Base-by-base conservation (phyloP, 2,888 invertebrate genomes). In the Chalcosyrphus nemorum region DNA sequence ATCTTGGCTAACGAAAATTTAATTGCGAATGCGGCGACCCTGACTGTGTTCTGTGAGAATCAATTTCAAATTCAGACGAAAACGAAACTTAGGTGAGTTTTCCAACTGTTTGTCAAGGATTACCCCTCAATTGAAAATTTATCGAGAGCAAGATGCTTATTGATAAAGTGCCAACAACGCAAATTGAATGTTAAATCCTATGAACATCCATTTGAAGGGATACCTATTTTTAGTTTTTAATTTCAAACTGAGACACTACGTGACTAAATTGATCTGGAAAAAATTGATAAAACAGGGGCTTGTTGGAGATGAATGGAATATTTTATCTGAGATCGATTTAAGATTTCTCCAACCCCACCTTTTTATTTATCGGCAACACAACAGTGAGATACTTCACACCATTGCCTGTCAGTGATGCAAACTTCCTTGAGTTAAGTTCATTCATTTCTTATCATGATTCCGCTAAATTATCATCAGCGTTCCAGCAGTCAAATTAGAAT, bases 21-120 rank as follows among this genome's bases (percentile, higher is more conserved):
- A 72, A 72, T 61, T 74, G 45, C 63, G 43, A 65, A 56, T n/a
- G n/a, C n/a, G 61, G 13, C 61, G 19, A 61, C n/a, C 24, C n/a
- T 17, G 17, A 52, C 54, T 38, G 59, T 50, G 47, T n/a, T n/a
- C n/a, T 38, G 47, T 32, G 19, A 21, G 24, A 56, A 65, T 56
- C 56, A 13, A 65, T 65, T 72, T 29, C 11, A 4, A 15, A 57
- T 17, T 21, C 43, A 35, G 21, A n/a, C n/a, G n/a, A n/a, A 50
- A 43, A 19, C 24, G 13, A 24, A 32, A 35, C 5, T 3, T 35
- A 6, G 45, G n/a, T 15, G 19, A 3, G 11, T 13, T 4, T n/a
- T 54, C 5, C 13, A 7, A 29, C 9, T 32, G 19, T 65, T 50
- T 15, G 15, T 6, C 5, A 9, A 38, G 47, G 38, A 50, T 57